Evolutionary conservation across 2,113 vertebrate genomes (phyloP), one percentile per base, ranked within the genome.

Genomic region (Crotalus viridis): DNA sequence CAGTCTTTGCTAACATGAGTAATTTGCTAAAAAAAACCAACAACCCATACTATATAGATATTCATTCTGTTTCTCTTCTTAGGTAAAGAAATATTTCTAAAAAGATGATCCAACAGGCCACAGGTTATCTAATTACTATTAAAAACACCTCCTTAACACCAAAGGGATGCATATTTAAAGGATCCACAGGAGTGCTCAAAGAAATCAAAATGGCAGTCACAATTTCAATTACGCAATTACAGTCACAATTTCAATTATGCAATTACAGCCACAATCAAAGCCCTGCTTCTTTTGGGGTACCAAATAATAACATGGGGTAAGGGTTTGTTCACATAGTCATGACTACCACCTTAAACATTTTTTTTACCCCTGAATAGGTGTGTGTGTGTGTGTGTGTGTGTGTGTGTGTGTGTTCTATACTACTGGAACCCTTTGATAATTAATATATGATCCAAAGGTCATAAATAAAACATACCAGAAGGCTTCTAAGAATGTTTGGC

Each of bases 401-500:
- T 17, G 54, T 55, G 55, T 56, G 10, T 10, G 8, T 57, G 26
- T 89, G 10, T 86, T 86, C 55, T 48, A 93, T 90, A 81, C 28
- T 24, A 59, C 13, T 86, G 74, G 61, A 85, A n/a, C 28, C 3
- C n/a, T 51, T 57, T 93, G 88, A 46, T 57, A 86, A 90, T 93
- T 61, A 86, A 61, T 93, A 39, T 93, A 46, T n/a, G 61, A 48
- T 85, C 28, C 64, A 85, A 51, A 22, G 12, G 3, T 90, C 74
- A 93, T 93, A 90, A 93, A 93, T 90, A 90, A 90, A 28, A 59
- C 13, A 43, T 39, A 86, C 10, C 55, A 28, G 64, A 55, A 56
- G 28, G 54, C 43, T 89, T n/a, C 87, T 57, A 21, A 69, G 26
- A 46, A 57, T 43, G 6, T 57, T 89, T n/a, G 46, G 43, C 43